Conservation (phyloP, 2,113 vertebrate genomes). For the Prionailurus bengalensis region DNA sequence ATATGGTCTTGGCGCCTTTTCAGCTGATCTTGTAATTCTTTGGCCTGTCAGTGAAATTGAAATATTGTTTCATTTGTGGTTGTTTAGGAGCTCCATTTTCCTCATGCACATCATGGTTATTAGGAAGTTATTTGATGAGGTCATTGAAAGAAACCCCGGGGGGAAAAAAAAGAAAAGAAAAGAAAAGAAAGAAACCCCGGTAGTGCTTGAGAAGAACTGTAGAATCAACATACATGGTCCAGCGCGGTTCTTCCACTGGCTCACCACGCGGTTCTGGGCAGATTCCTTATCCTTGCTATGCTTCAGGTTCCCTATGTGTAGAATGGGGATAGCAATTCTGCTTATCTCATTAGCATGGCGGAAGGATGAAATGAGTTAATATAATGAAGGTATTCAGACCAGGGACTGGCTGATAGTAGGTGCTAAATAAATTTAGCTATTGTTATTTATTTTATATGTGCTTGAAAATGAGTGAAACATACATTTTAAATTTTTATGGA, state of each 20-base stretch:
- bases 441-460: neutral
- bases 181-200: neutral
- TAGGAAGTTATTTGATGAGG: neutral
- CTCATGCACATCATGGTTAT: neutral
- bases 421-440: neutral
- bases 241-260: neutral
- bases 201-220: neutral
- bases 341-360: neutral
- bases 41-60: neutral
- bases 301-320: neutral
- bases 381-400: neutral
- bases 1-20: conserved; percentile 4
- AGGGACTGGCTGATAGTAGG: neutral
- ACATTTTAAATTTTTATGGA: neutral
- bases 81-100: neutral
- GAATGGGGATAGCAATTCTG: neutral
- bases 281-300: neutral
- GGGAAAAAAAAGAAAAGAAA: neutral
- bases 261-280: neutral
- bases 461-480: neutral
- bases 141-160: neutral
- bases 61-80: neutral
- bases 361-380: neutral
- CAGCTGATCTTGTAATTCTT: conserved; percentile 26
- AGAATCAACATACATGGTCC: neutral